These are phyloP conservation scores for Microcebus lehilahytsara DNA, from an alignment of 2,113 vertebrate genomes.

Conservation along the genomic window DNA sequence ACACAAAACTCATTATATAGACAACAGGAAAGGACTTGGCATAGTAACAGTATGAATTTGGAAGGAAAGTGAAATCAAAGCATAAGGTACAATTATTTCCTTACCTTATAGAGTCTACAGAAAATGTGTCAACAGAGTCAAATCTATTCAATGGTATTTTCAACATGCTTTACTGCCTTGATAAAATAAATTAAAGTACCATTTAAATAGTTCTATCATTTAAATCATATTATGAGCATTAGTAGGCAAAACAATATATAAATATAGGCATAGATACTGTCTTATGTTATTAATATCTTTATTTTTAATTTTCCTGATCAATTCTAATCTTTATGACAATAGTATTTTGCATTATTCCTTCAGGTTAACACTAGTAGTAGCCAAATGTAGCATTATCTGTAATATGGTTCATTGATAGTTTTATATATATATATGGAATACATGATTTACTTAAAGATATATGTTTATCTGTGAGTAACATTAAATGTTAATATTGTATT, in stretches of 20 bases:
- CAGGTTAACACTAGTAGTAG: not conserved
- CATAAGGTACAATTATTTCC: not conserved
- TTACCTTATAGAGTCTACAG: not conserved
- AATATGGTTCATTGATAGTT: not conserved
- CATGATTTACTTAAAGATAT: not conserved
- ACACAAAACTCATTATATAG: not conserved
- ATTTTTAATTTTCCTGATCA: not conserved
- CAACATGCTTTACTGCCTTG: not conserved
- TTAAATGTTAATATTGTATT: not conserved
- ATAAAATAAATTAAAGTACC: not conserved
- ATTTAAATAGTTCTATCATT: not conserved
- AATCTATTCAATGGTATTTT: not conserved
- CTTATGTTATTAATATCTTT: not conserved
- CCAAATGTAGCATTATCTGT: not conserved
- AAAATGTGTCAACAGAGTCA: rapidly evolving
- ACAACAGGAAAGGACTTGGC: not conserved
- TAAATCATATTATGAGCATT: not conserved
- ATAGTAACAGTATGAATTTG: not conserved
- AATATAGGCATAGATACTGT: not conserved
- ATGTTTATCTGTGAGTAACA: not conserved
- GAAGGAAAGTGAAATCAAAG: not conserved
- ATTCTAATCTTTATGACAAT: not conserved
- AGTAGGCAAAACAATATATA: not conserved
- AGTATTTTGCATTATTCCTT: not conserved
- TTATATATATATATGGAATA: not conserved